Percentiles rank a stretch among this genome's conserved stretches.
phyloP scores from a whole-genome alignment of 2,797 vertebrate genomes.

The Enteromius mattozi region DNA sequence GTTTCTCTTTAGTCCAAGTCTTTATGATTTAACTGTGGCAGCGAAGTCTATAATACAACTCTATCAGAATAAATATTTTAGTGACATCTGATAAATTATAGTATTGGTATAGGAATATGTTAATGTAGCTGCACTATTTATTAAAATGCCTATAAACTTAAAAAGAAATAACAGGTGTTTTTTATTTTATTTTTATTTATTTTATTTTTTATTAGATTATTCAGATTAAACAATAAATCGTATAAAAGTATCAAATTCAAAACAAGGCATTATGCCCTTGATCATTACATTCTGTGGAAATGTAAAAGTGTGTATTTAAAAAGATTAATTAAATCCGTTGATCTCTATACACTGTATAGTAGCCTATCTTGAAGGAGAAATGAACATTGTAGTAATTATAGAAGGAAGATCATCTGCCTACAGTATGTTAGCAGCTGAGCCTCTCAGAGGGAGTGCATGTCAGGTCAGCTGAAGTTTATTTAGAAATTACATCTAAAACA shows the following conservation, averaged over 20 bases:
- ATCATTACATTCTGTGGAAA: not conserved
- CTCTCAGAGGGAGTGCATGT: not conserved
- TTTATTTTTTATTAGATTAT: too few relatives aligned
- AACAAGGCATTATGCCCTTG: not conserved
- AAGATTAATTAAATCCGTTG: not conserved
- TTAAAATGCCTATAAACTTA: not conserved
- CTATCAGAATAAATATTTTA: constrained; percentile 60
- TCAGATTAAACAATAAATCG: not conserved
- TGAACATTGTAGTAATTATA: constrained; percentile 8
- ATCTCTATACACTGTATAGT: not conserved
- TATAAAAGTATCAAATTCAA: not conserved
- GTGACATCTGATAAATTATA: constrained; percentile 73
- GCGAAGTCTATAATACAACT: constrained; percentile 62
- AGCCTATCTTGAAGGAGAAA: not conserved
- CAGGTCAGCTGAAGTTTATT: not conserved
- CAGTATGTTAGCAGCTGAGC: not conserved
- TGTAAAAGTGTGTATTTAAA: not conserved
- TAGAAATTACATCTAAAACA: constrained; percentile 2
- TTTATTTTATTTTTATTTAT: too few relatives aligned
- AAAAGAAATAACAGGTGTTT: not conserved
- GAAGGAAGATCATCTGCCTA: not conserved
- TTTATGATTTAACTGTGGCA: constrained; percentile 76
- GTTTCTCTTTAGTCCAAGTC: constrained; percentile 79
- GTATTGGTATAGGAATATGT: not conserved
- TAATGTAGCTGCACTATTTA: not conserved